These are phyloP conservation scores for Ephydatia muelleri DNA, from an alignment of 37 sponge, comb jelly and placozoan genomes.

Conservation along the genomic window DNA sequence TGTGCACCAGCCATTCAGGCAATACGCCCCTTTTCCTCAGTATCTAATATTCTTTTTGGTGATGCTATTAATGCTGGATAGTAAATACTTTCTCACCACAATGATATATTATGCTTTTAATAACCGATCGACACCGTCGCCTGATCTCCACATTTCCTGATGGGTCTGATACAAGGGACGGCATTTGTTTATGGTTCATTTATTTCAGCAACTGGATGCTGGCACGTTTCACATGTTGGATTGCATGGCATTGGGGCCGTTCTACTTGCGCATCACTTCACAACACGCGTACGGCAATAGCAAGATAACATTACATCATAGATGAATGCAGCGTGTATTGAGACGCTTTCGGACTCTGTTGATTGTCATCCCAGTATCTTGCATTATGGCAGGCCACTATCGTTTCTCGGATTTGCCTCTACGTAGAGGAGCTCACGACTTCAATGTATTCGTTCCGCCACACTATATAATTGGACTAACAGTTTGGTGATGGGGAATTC, in stretches of 20 bases:
- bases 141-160: no score
- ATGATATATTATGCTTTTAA: no score
- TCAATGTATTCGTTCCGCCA: conserved; percentile 64
- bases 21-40: no score
- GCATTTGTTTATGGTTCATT: not conserved
- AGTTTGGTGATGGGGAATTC: conserved; percentile 67
- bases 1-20: no score
- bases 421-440: conserved; percentile 49
- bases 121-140: no score
- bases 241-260: not conserved
- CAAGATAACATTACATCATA: not conserved
- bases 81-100: no score
- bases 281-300: not conserved
- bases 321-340: not conserved
- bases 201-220: not conserved
- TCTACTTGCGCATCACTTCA: not conserved
- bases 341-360: not conserved
- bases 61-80: no score
- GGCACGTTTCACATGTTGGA: not conserved
- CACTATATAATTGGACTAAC: conserved; percentile 47
- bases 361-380: not conserved
- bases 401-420: conserved; percentile 43
- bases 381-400: not conserved
- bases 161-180: no score
- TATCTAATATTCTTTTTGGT: no score